Percentiles rank a stretch among this genome's conserved stretches.
Evolutionary conservation across 2,888 invertebrate genomes (phyloP).

Genomic region (Heteropelma amictum): DNA sequence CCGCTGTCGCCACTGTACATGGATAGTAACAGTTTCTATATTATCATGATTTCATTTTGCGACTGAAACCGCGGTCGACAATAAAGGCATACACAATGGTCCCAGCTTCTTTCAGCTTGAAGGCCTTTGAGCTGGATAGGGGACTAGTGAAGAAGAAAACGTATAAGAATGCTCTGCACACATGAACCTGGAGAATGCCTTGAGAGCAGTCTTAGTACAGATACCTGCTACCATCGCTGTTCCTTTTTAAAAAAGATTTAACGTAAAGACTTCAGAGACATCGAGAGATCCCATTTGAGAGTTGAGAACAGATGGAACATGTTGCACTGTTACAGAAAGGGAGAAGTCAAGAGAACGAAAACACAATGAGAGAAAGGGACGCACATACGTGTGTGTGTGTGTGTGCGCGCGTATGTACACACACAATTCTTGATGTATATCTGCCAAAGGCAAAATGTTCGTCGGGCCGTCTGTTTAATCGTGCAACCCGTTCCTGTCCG

Average conservation of each 20-base stretch:
- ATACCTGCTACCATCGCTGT: slow-evolving; percentile 31
- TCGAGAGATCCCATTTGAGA: background rate
- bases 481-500: slow-evolving; percentile 26
- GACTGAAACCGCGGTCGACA: slow-evolving; percentile 33
- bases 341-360: background rate
- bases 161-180: background rate
- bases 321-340: slow-evolving; percentile 24
- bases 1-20: background rate
- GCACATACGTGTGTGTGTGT: background rate
- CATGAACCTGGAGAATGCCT: background rate
- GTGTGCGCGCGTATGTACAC: background rate
- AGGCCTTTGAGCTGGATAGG: background rate
- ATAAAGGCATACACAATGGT: slow-evolving; percentile 23
- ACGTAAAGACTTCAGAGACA: slow-evolving; percentile 23
- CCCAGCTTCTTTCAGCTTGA: slow-evolving; percentile 16
- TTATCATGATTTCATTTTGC: slow-evolving; percentile 18
- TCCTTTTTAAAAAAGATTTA: slow-evolving; percentile 26
- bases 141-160: background rate
- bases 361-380: background rate
- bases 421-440: slow-evolving; percentile 30
- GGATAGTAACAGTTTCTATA: slow-evolving; percentile 24
- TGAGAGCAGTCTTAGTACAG: background rate
- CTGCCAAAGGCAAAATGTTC: slow-evolving; percentile 33
- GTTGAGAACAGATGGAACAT: slow-evolving; percentile 22
- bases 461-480: slow-evolving; percentile 39